Base-by-base conservation (phyloP, 1,140 invertebrate genomes). In the Philopotamus ludificatus region DNA sequence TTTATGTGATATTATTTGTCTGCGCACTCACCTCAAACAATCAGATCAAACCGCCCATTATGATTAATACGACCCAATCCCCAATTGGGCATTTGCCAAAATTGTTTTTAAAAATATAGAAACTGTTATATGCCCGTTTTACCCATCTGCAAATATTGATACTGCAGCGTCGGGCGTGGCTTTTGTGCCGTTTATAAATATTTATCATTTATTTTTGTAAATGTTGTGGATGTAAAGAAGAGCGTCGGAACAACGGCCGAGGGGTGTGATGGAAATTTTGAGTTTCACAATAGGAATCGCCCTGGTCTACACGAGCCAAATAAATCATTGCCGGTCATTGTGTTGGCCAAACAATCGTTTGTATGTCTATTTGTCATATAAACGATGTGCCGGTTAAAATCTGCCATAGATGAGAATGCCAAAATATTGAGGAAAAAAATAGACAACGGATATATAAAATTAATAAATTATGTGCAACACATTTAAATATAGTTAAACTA, bases 281-380 rank as follows among this genome's bases (percentile, higher is more conserved):
- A 22, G n/a, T 4, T 8, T 7, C 1, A 62, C 62, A 68, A 60
- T 60, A 21, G 51, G 41, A 59, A 25, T 39, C 53, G 61, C 54
- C 47, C 10, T 63, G 62, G 66, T 47, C 16, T 51, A 58, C 23
- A 39, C n/a, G n/a, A 25, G 21, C 34, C 3, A 39, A 12, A 66
- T 70, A 70, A 66, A 70, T 70, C 64, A 70, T 63, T 44, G 45
- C 49, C 28, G 68, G 68, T 54, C 61, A 70, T 66, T 70, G 68
- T 70, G 59, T 57, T 51, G 44, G 21, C 41, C 39, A 55, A 25
- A 58, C 65, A 67, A 58, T 18, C 18, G 41, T 16, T 16, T 47
- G 44, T 47, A 8, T 16, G 10, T 4, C 18, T 47, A 20, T n/a
- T n/a, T n/a, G n/a, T n/a, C n/a, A n/a, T n/a, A n/a, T n/a, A n/a